A percentile compares a stretch with the other conserved stretches of the same genome.
These are phyloP conservation scores for Nebria brevicollis DNA, from an alignment of 2,888 invertebrate species.

Conservation along the genomic window DNA sequence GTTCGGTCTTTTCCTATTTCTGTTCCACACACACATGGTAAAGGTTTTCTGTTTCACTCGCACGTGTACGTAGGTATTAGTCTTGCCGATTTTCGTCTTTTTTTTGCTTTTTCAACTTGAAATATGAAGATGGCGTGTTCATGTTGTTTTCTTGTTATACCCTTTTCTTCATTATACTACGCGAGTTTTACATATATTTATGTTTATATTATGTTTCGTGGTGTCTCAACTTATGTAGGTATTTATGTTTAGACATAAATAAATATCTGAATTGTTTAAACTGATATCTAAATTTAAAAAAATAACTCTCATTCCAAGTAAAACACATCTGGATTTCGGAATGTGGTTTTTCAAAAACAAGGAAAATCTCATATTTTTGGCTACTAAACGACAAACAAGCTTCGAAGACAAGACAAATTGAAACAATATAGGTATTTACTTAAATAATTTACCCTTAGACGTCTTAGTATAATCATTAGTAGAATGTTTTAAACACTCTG, in stretches of 20 bases:
- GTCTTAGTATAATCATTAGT: neutral
- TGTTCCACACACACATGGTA: conserved; percentile 9
- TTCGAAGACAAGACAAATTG: too few relatives aligned
- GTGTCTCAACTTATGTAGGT: conserved; percentile 12
- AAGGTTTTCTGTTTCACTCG: conserved; percentile 15
- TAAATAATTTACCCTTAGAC: too few relatives aligned
- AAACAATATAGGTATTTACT: too few relatives aligned
- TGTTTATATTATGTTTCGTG: conserved; percentile 32
- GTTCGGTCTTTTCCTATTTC: conserved; percentile 30
- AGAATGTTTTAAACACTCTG: neutral
- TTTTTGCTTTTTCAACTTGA: conserved; percentile 28
- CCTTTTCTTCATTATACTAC: conserved; percentile 36
- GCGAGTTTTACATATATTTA: conserved; percentile 42
- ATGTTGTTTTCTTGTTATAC: conserved; percentile 28
- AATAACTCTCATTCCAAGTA: too few relatives aligned
- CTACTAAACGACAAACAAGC: too few relatives aligned
- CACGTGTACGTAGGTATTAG: conserved; percentile 19
- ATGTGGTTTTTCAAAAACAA: too few relatives aligned
- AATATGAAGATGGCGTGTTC: conserved; percentile 39
- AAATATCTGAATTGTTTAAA: neutral
- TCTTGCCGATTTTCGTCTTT: conserved; percentile 23
- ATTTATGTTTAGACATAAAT: neutral
- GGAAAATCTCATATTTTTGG: too few relatives aligned
- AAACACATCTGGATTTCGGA: too few relatives aligned
- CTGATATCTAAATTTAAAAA: too few relatives aligned